These are phyloP conservation scores for Proisotoma minuta DNA, from an alignment of 2,888 invertebrate species.

Conservation along the genomic window DNA sequence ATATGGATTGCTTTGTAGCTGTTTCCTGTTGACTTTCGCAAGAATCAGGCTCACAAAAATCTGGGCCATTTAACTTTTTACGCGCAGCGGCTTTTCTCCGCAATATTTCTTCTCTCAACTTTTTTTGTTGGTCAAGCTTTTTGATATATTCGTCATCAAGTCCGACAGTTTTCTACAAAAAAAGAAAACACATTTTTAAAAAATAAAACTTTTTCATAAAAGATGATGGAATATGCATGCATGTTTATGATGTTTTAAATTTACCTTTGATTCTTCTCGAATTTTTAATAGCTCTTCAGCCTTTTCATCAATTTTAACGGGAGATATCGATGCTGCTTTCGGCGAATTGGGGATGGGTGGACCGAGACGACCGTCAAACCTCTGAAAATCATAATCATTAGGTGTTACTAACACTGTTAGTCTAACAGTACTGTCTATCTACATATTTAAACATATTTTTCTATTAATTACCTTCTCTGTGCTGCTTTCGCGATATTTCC, in stretches of 20 bases:
- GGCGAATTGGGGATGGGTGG: too few species aligned
- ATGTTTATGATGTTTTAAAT: too few species aligned
- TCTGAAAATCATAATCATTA: too few species aligned
- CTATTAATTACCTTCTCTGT: too few species aligned
- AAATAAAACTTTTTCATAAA: not conserved
- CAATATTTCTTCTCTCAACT: constrained; percentile 52
- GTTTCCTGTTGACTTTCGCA: not conserved
- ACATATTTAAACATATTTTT: too few species aligned
- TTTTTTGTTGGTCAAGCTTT: constrained; percentile 55
- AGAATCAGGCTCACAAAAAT: not conserved
- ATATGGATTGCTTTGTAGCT: constrained; percentile 23
- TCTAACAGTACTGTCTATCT: too few species aligned
- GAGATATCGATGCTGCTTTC: not conserved
- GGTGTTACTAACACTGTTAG: too few species aligned
- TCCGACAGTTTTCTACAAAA: constrained; percentile 28
- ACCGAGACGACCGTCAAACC: constrained; percentile 18
- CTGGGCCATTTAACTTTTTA: constrained; percentile 49
- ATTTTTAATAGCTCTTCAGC: constrained; percentile 28
- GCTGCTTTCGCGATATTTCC: too few species aligned
- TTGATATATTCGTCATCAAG: constrained; percentile 51
- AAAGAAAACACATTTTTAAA: not conserved
- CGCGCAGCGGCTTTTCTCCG: constrained; percentile 54
- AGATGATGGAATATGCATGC: too few species aligned
- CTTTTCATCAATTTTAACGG: constrained; percentile 8
- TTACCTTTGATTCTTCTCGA: constrained; percentile 37